Evolutionary conservation across 2,113 vertebrate genomes (phyloP), one percentile per base, ranked within the genome.

Genomic region (Etheostoma spectabile): DNA sequence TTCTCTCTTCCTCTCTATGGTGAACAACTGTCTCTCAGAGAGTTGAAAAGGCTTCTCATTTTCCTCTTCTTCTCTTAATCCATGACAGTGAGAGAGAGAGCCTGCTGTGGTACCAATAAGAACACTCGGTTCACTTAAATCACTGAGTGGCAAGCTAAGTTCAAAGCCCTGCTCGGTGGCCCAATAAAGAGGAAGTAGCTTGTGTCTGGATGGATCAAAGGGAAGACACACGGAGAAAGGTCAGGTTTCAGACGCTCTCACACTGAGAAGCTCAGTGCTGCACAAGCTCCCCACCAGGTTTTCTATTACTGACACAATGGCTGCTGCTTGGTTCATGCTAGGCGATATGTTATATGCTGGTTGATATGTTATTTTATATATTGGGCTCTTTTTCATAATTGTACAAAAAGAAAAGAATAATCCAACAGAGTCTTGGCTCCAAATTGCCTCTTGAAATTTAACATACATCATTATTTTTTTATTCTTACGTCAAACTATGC

Each of bases 131-230:
- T 86, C 75, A 30, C 86, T 88, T 93, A 89, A 88, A 89, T 93
- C 90, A 84, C 83, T 74, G 88, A 87, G 89, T 88, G 88, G 82
- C 85, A 83, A 83, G 84, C 82, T 18, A 77, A 93, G 91, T 93
- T 95, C 94, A 94, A 95, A 95, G 94, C 79, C 87, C 89, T 87
- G 89, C 87, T 92, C 83, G 70, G 80, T 87, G 88, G 87, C 57
- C 87, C 87, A 90, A 92, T 93, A 90, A 90, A 84, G 89, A 83
- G 85, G 86, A 90, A 85, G 87, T 82, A 77, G 86, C 89, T 83
- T 74, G 79, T 82, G 90, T 91, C 85, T 88, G 84, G 90, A 82
- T n/a, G 77, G 94, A 95, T 95, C 93, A 95, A 95, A 95, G 93
- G 62, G 52, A 76, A 69, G 86, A 64, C 74, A 78, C 73, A 66